Evolutionary conservation across 1,140 invertebrate species (phyloP).

Genomic region (Colletes latitarsis): DNA sequence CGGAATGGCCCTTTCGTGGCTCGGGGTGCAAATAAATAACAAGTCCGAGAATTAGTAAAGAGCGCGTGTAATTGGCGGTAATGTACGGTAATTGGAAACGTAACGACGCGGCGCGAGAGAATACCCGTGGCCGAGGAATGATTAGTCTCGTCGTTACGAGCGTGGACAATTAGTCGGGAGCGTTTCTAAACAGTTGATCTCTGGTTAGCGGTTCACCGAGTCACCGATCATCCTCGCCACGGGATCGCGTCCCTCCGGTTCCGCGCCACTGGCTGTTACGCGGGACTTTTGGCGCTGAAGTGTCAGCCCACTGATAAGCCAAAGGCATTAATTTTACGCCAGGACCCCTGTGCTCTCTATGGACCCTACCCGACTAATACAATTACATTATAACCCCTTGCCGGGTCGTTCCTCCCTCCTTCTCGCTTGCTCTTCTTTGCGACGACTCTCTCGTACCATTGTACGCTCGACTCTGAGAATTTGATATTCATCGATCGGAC

Average conservation of each 20-base stretch:
- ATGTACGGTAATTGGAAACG: neutral
- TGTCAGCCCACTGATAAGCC: constrained; percentile 79
- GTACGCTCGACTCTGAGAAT: too few species aligned
- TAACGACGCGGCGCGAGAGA: neutral
- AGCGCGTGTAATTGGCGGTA: neutral
- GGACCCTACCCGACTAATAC: constrained; percentile 77
- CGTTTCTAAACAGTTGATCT: neutral
- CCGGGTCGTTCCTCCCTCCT: constrained; percentile 59
- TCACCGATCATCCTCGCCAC: neutral
- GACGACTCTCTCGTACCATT: constrained; percentile 2
- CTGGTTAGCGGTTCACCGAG: neutral
- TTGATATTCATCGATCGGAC: too few species aligned
- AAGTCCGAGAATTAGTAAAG: neutral
- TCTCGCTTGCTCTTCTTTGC: constrained; percentile 37
- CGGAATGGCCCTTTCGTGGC: neutral
- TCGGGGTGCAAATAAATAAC: neutral
- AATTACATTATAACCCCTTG: constrained; percentile 80
- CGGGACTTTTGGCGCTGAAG: constrained; percentile 75
- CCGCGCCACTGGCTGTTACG: constrained; percentile 65
- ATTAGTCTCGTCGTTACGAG: neutral
- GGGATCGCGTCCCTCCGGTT: constrained; percentile 27
- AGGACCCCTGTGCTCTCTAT: constrained; percentile 64
- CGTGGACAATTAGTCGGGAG: neutral
- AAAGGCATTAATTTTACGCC: constrained; percentile 79
- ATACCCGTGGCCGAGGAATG: neutral